These are phyloP conservation scores for Agapetus fuscipes DNA, from an alignment of 2,888 invertebrate species.

Conservation along the genomic window DNA sequence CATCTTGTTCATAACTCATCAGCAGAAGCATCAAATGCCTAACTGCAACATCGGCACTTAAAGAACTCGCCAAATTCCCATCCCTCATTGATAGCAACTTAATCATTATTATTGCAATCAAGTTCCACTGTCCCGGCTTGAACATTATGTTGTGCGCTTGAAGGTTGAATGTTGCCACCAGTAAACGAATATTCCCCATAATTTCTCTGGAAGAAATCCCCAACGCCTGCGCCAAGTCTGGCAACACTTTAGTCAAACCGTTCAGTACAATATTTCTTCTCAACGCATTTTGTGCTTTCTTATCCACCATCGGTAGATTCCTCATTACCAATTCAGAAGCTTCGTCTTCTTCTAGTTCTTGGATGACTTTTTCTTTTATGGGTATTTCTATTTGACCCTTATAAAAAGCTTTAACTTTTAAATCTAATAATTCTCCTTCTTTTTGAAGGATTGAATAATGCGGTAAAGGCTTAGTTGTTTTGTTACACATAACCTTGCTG, in stretches of 20 bases:
- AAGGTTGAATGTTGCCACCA: conserved; percentile 57
- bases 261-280: conserved; percentile 59
- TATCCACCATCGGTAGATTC: conserved; percentile 55
- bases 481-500: conserved; percentile 27
- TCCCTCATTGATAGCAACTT: conserved; percentile 46
- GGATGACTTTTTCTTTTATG: conserved; percentile 25
- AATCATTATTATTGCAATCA: conserved; percentile 58
- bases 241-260: conserved; percentile 53
- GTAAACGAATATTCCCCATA: conserved; percentile 36
- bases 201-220: conserved; percentile 35
- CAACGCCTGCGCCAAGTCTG: conserved; percentile 46
- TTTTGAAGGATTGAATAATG: conserved; percentile 52
- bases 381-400: conserved; percentile 43
- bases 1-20: conserved; percentile 42
- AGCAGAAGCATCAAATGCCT: conserved; percentile 39
- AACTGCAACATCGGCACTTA: conserved; percentile 32
- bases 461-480: conserved; percentile 49
- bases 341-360: conserved; percentile 24
- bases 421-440: conserved; percentile 50
- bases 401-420: conserved; percentile 57
- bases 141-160: conserved; percentile 63
- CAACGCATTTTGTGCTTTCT: conserved; percentile 54
- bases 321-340: conserved; percentile 31
- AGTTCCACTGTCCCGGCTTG: conserved; percentile 60
- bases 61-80: conserved; percentile 28